These are phyloP conservation scores for Pogonognathellus flavescens DNA, from an alignment of 1,140 invertebrate species.

Conservation along the genomic window DNA sequence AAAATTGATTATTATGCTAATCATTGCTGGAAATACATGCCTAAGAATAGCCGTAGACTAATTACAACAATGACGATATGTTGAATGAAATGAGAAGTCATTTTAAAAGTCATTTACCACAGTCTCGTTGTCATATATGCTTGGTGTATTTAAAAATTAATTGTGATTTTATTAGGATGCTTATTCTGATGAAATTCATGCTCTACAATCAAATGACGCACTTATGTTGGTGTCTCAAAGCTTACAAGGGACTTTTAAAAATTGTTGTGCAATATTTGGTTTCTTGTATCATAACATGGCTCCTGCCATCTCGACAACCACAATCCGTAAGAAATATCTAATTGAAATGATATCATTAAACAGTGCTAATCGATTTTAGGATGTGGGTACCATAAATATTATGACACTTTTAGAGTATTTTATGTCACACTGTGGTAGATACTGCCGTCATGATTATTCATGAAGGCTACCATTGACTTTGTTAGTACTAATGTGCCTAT, in stretches of 20 bases:
- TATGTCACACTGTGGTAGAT: neutral
- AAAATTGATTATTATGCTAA: no score
- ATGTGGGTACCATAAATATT: neutral
- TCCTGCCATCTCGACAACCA: conserved; percentile 50
- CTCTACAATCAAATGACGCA: neutral
- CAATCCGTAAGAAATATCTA: neutral
- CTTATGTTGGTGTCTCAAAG: neutral
- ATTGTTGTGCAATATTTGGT: conserved; percentile 48
- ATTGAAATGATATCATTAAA: neutral
- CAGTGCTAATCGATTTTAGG: neutral
- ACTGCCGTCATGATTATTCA: neutral
- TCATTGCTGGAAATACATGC: no score
- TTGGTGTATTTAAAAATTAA: no score
- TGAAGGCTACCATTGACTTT: neutral
- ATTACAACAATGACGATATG: no score
- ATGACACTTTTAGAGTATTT: neutral
- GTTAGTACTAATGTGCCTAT: neutral
- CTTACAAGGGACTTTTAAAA: conserved; percentile 7
- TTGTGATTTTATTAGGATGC: neutral
- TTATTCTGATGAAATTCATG: neutral
- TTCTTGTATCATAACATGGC: conserved; percentile 54
- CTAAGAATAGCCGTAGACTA: no score
- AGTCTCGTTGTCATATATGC: no score
- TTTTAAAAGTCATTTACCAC: no score
- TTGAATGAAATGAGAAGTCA: no score